phyloP scores from a whole-genome alignment of 2,888 invertebrate species.

The Andrena bicolor region DNA sequence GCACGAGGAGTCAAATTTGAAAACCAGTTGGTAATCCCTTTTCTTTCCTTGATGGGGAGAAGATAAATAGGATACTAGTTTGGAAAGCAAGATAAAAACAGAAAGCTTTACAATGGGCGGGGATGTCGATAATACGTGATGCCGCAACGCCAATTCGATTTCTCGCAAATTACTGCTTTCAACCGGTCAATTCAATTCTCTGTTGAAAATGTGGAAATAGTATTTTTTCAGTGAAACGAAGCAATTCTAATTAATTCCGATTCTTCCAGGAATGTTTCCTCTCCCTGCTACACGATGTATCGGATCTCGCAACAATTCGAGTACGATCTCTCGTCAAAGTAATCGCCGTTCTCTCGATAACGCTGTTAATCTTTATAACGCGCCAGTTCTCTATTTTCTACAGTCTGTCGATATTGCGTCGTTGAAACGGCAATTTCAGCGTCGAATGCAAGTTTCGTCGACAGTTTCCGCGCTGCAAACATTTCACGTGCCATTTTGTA shows the following conservation, averaged over 20 bases:
- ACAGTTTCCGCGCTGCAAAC: background rate
- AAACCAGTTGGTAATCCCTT: background rate
- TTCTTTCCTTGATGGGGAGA: background rate
- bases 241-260: background rate
- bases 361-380: constrained; percentile 30
- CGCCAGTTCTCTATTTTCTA: background rate
- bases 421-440: background rate
- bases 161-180: constrained; percentile 2
- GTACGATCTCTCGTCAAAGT: background rate
- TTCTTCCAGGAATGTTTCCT: background rate
- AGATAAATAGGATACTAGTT: background rate
- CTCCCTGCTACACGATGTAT: background rate
- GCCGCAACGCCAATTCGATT: background rate
- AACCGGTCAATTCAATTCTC: background rate
- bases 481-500: background rate
- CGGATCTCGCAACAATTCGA: background rate
- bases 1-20: constrained; percentile 10
- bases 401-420: constrained; percentile 1
- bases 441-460: background rate
- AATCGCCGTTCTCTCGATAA: constrained; percentile 14
- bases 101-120: background rate
- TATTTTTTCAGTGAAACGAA: background rate
- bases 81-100: background rate
- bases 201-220: background rate
- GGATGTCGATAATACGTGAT: background rate